Conservation (phyloP, 2,888 invertebrate genomes). For the Alentia gelatinosa region DNA sequence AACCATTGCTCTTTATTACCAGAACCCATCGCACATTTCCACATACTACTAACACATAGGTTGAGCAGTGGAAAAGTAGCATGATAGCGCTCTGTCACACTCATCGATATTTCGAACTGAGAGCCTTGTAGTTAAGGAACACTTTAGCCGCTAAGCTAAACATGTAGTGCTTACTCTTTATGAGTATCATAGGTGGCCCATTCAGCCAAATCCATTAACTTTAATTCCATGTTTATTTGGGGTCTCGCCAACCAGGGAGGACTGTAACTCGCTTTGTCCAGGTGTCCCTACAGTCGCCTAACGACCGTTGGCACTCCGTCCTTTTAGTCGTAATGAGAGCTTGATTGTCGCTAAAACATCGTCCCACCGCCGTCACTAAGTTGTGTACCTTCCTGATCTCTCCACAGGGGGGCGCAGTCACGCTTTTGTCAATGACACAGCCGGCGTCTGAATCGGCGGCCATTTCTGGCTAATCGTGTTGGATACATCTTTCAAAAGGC, state of each 20-base stretch:
- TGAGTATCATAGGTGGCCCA: background rate
- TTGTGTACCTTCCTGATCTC: constrained; percentile 3
- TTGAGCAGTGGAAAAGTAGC: no score
- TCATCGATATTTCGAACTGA: no score
- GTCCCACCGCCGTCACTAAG: background rate
- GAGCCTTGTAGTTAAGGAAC: no score
- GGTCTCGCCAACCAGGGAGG: background rate
- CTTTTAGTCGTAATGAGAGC: constrained; percentile 23
- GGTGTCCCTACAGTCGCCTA: background rate
- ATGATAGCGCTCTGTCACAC: no score
- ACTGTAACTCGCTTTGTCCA: background rate
- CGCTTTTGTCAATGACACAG: background rate
- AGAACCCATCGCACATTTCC: no score
- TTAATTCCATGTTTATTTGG: background rate
- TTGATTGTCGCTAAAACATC: constrained; percentile 26
- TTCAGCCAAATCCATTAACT: background rate
- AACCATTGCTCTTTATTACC: no score
- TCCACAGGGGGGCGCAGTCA: constrained; percentile 28
- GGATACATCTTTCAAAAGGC: constrained; percentile 25
- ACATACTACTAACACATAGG: no score
- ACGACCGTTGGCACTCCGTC: background rate
- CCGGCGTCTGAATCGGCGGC: background rate
- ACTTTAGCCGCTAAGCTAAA: background rate
- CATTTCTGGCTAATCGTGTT: constrained; percentile 14
- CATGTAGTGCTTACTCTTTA: background rate